Base-by-base conservation (phyloP, 2,797 vertebrate species). In the Petrocephalus sullivani region DNA sequence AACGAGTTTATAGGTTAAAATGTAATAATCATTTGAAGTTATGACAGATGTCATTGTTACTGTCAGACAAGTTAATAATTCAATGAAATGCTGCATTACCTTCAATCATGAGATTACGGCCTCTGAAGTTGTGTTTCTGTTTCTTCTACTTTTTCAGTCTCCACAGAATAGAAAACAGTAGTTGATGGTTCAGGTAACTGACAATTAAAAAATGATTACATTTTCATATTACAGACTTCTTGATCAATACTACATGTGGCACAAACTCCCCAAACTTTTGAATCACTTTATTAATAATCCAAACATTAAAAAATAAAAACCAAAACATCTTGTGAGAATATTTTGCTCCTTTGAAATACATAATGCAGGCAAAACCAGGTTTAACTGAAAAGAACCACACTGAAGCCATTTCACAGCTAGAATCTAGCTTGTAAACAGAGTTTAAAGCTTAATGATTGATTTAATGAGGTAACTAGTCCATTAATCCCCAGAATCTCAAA, bases 361-460 rank as follows among this genome's bases (percentile, higher is more conserved):
- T 75, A 37, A 75, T 75, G 67, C 67, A 75, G 33, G 33, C 67
- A 37, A 75, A 46, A 8, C 37, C 14, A 41, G 6, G 33, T 75
- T 28, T 75, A 41, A 75, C 33, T 75, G 16, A 75, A 41, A 3
- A 14, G 23, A 75, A 16, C 14, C 28, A 46, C 4, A 41, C 5
- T 16, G 28, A 75, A 75, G 67, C 23, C 10, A 0, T 67, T 67
- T 67, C 23, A 33, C 61, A 67, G 61, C 37, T 75, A 75, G 33
- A 75, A 19, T 33, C 67, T 6, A 7, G 67, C 67, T 41, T 75
- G 16, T 75, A 41, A 37, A 75, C 33, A 75, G 33, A 41, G 14
- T 75, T 37, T 37, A 75, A 75, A 75, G 67, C 41, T 75, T 75
- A 75, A 75, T 19, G 67, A 75, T 75, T 75, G 67, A 75, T 75